phyloP scores from a whole-genome alignment of 2,888 invertebrate species.

The Eupithecia subfuscata region DNA sequence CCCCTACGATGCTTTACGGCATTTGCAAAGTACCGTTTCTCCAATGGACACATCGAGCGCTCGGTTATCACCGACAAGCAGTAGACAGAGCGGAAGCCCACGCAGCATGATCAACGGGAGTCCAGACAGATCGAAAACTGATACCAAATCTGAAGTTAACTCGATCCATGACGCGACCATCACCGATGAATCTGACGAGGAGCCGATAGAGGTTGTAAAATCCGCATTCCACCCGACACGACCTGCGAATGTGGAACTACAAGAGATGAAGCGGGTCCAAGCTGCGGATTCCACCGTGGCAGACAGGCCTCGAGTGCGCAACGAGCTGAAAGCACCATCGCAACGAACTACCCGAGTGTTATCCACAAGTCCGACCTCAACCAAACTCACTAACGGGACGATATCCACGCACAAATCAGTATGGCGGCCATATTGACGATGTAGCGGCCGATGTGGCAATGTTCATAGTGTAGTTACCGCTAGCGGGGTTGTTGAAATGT shows the following conservation, averaged over 20 bases:
- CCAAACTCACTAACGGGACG: conserved; percentile 83
- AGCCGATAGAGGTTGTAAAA: conserved; percentile 89
- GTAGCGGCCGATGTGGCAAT: conserved; percentile 59
- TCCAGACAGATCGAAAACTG: conserved; percentile 80
- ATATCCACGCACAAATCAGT: conserved; percentile 87
- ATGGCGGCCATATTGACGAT: conserved; percentile 88
- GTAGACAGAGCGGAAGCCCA: conserved; percentile 83
- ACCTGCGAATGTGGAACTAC: conserved; percentile 83
- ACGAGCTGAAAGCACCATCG: conserved; percentile 86
- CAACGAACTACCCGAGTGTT: conserved; percentile 77
- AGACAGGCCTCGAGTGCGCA: conserved; percentile 73
- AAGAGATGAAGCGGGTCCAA: conserved; percentile 81
- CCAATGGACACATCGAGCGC: conserved; percentile 78
- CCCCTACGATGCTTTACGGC: conserved; percentile 83
- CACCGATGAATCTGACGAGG: conserved; percentile 87
- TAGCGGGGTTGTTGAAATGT: conserved; percentile 72
- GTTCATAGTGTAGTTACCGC: conserved; percentile 57
- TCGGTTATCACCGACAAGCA: conserved; percentile 82
- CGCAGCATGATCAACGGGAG: conserved; percentile 72
- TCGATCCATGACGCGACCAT: conserved; percentile 86
- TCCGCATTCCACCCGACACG: conserved; percentile 89
- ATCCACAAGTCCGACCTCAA: conserved; percentile 80
- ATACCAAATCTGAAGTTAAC: conserved; percentile 85
- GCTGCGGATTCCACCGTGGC: conserved; percentile 85
- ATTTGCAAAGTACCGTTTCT: conserved; percentile 75